Evolutionary conservation across 2,797 vertebrate genomes (phyloP).

Genomic region (Acanthopagrus latus): DNA sequence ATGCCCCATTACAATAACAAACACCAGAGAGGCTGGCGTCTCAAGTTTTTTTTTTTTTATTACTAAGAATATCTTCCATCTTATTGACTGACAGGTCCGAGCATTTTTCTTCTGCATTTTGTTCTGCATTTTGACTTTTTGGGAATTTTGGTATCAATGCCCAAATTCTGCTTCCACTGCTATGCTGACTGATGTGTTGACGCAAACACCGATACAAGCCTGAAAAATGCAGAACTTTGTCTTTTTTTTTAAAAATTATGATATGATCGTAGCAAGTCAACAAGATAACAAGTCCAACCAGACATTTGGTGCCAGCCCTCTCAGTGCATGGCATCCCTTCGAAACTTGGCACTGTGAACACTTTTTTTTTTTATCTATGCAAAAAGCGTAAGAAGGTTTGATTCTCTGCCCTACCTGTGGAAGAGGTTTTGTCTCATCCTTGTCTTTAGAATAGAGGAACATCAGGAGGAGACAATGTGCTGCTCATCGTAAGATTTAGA

Average conservation of each 20-base stretch:
- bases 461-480: not conserved
- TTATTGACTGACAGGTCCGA: not conserved
- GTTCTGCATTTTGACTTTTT: not conserved
- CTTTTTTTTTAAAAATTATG: not conserved
- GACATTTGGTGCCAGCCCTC: not conserved
- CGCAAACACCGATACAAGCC: not conserved
- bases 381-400: not conserved
- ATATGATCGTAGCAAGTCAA: not conserved
- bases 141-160: not conserved
- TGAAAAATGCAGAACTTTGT: too few relatives aligned
- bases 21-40: too few relatives aligned
- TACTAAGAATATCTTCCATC: too few relatives aligned
- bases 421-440: not conserved
- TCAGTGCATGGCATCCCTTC: not conserved
- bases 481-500: not conserved
- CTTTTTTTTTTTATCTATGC: not conserved
- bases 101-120: not conserved
- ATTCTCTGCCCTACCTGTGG: not conserved
- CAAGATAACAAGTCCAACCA: not conserved
- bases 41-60: too few relatives aligned
- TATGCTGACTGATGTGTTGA: not conserved
- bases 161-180: not conserved
- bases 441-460: not conserved
- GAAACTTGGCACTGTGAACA: not conserved
- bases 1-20: too few relatives aligned